A percentile compares a stretch with the other conserved stretches of the same genome.
phyloP scores from a whole-genome alignment of 2,888 invertebrate genomes.

The Strigamia transsilvanica region DNA sequence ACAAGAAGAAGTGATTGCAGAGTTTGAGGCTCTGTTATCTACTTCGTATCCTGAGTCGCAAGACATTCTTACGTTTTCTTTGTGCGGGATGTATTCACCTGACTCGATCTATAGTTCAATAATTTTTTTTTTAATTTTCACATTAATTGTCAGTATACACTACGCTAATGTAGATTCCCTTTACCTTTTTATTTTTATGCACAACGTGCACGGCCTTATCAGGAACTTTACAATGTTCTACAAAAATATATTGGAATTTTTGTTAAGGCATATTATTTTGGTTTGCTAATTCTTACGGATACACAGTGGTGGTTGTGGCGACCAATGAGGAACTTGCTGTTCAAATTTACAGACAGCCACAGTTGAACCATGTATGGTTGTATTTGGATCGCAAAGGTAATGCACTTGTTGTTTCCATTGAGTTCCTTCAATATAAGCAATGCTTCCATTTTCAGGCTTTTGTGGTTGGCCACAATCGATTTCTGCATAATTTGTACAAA shows the following conservation, averaged over 20 bases:
- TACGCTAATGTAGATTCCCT: too few relatives aligned
- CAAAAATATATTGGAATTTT: neutral
- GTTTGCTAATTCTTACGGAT: neutral
- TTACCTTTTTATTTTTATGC: neutral
- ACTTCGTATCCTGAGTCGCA: neutral
- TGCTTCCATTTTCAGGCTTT: neutral
- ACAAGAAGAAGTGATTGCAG: neutral
- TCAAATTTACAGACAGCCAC: neutral
- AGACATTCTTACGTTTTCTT: neutral
- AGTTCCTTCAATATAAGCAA: neutral
- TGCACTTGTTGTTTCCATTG: neutral
- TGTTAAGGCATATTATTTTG: neutral
- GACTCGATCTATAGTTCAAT: neutral
- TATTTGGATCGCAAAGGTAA: neutral
- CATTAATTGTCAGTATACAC: too few relatives aligned
- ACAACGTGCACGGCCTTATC: neutral
- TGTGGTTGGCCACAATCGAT: neutral
- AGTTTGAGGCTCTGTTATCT: neutral
- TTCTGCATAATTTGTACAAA: neutral
- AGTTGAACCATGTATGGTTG: neutral
- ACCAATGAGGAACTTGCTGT: neutral
- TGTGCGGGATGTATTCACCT: neutral
- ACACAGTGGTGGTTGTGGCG: neutral
- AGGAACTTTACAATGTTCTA: neutral
- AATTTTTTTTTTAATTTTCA: too few relatives aligned